Evolutionary conservation across 1,140 invertebrate species (phyloP), one percentile per base, ranked within the genome.

Genomic region (Pseudoatta argentina): DNA sequence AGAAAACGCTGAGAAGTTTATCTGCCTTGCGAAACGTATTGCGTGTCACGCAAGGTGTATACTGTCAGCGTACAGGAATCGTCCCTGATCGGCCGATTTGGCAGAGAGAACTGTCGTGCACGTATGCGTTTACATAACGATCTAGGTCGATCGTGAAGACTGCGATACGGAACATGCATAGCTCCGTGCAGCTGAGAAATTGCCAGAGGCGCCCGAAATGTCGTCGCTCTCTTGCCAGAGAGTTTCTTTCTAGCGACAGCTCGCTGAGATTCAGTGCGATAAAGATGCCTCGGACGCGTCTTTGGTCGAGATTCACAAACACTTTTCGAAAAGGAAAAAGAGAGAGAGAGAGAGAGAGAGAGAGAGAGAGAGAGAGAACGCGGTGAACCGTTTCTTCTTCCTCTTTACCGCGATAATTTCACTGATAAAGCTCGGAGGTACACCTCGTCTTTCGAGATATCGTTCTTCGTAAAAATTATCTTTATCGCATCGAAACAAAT

Each of bases 41-140:
- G 75, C 16, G 44, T 21, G 44, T 21, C 63, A 64, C 48, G 30
- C 75, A 44, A 77, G 24, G 59, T 64, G 75, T 64, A 30, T 18
- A 48, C 24, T 18, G 55, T 24, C 44, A n/a, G 12, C 55, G 48
- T 64, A 64, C 39, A 82, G 53, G 86, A 69, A 72, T 85, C 86
- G 82, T 78, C 87, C 87, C 88, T 86, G 83, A 85, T 87, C 77
- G 61, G 87, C 61, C 66, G 69, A 69, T 91, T 87, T 93, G 91
- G 91, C 92, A 92, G 55, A 77, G 87, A 81, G 85, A 64, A 75
- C 57, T 86, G 86, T 85, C 81, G 66, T 48, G 66, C 77, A 85
- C 85, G 81, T 85, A 73, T 53, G 69, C 81, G 86, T 93, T 93
- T 93, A 93, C 89, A 92, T 93, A 93, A 93, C 91, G 78, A 93